phyloP scores from a whole-genome alignment of 1,140 invertebrate species.

The Leucophenga varia region DNA sequence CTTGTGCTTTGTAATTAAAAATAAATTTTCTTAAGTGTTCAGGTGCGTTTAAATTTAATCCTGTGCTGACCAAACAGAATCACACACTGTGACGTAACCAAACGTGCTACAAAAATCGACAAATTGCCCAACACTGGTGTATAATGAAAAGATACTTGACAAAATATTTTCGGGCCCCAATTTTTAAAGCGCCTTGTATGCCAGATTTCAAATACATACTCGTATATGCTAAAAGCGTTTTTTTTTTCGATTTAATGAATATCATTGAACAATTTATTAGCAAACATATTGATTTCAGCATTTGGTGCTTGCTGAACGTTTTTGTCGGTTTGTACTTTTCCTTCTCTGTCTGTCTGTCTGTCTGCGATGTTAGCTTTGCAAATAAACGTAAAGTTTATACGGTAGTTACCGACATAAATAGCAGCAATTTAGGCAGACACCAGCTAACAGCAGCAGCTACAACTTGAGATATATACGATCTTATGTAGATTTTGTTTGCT shows the following conservation, averaged over 20 bases:
- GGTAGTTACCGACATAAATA: slow-evolving; percentile 56
- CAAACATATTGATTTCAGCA: slow-evolving; percentile 55
- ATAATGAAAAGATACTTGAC: too few species aligned
- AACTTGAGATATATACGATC: not conserved
- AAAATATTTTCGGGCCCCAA: not conserved
- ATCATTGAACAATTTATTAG: slow-evolving; percentile 54
- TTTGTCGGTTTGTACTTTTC: not conserved
- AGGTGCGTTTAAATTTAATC: too few species aligned
- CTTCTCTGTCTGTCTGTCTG: slow-evolving; percentile 22
- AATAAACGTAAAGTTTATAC: slow-evolving; percentile 50
- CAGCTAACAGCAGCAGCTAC: slow-evolving; percentile 26
- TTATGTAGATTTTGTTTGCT: slow-evolving; percentile 20
- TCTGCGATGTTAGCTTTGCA: slow-evolving; percentile 6
- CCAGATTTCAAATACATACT: too few species aligned
- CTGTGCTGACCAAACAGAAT: slow-evolving; percentile 24
- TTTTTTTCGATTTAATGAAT: slow-evolving; percentile 42
- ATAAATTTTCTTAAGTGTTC: slow-evolving; percentile 35
- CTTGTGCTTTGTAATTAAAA: slow-evolving; percentile 51
- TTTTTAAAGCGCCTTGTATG: not conserved
- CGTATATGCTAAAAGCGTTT: too few species aligned
- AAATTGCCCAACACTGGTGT: too few species aligned
- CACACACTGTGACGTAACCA: too few species aligned
- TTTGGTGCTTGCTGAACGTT: slow-evolving; percentile 24
- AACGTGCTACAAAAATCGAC: too few species aligned
- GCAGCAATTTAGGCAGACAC: slow-evolving; percentile 56